phyloP scores from a whole-genome alignment of 53 echinoderm and acorn worm species.

The Arbacia lixula region DNA sequence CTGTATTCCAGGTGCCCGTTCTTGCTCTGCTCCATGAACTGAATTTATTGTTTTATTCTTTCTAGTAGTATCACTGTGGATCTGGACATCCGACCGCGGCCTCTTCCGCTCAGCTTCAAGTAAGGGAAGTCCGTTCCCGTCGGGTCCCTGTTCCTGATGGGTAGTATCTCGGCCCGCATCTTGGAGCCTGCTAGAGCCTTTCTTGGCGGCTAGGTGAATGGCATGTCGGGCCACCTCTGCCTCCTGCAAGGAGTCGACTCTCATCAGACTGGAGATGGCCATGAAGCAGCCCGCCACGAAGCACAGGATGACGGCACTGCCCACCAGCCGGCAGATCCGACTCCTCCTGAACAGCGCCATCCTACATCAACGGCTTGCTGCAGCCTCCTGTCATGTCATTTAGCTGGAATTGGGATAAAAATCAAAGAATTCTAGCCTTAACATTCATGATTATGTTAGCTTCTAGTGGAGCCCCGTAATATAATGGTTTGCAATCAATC shows the following conservation, averaged over 20 bases:
- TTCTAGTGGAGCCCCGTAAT: too few species aligned
- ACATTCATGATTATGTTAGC: too few species aligned
- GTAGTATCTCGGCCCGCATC: too few species aligned
- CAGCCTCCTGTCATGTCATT: too few species aligned
- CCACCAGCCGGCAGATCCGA: slow-evolving; percentile 40
- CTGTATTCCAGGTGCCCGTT: neutral
- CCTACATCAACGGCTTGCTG: too few species aligned
- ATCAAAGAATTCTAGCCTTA: too few species aligned
- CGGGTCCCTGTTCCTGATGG: slow-evolving; percentile 1
- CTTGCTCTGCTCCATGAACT: neutral
- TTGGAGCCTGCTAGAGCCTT: neutral
- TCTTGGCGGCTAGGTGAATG: slow-evolving; percentile 1
- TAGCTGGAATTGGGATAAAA: too few species aligned
- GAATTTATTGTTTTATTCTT: neutral
- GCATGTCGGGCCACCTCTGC: slow-evolving; percentile 8
- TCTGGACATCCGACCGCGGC: neutral
- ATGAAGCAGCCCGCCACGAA: slow-evolving; percentile 69
- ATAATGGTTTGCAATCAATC: too few species aligned
- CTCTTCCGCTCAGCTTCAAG: too few species aligned
- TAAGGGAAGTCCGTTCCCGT: too few species aligned
- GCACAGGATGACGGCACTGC: slow-evolving; percentile 38
- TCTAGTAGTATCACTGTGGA: neutral
- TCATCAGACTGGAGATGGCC: slow-evolving; percentile 58
- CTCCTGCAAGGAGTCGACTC: slow-evolving; percentile 48
- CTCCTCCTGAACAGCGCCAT: slow-evolving; percentile 44